Base-by-base conservation (phyloP, 2,888 invertebrate species). In the Ceriagrion tenellum region DNA sequence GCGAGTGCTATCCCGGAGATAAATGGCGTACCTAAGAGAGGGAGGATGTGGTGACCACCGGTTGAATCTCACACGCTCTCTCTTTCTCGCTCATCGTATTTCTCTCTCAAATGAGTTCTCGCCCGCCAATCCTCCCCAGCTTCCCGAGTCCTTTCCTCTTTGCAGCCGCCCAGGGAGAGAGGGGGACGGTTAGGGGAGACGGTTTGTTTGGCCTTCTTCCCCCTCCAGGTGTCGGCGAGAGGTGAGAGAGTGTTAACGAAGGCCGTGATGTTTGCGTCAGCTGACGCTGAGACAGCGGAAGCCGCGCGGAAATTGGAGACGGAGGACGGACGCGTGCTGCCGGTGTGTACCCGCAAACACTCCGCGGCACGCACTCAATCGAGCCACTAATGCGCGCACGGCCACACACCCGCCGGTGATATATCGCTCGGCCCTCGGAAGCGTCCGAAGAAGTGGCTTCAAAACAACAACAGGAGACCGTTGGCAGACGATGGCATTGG, bases 241-340 rank as follows among this genome's bases (percentile, higher is more conserved):
- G 93, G 63, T 93, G 93, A 35, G 69, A 69, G 63, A 63, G 40
- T 93, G 35, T 69, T 93, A 63, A 63, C 59, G 35, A 59, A 63
- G 18, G 91, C 40, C 40, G 63, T 30, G 69, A 69, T 93, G 93
- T 93, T 93, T 93, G 93, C 93, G 93, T 93, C 93, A 93, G 93
- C 93, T 93, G 93, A 93, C 93, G 69, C 30, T n/a, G 69, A 23
- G 35, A 12, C 69, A n/a, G 69, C 69, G 35, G 81, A 16, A 81
- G 81, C 81, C 81, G 81, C 35, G 13, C 30, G 81, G 81, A 81
- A 81, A 81, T 81, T 81, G 81, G 81, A 81, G 81, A n/a, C 16
- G 69, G 81, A 81, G 30, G 81, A 69, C 26, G 69, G 26, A 69
- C 69, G 13, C 13, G 35, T 13, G 30, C 30, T n/a, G 81, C 35